Conservation (phyloP, 92 coral and sea anemone species). For the Siderastrea siderea region DNA sequence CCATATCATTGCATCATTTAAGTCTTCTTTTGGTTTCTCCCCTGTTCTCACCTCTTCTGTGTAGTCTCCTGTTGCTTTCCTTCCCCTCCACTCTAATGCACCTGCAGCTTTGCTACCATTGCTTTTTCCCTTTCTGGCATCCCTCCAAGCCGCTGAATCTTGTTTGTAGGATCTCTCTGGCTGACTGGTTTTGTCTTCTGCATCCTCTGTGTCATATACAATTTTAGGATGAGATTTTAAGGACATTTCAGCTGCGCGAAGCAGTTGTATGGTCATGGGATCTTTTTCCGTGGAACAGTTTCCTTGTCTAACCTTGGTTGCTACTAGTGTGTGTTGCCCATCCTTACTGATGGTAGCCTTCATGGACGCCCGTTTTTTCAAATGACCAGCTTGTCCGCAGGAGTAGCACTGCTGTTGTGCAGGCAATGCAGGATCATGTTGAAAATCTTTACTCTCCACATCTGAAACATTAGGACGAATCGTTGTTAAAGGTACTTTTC, state of each 20-base stretch:
- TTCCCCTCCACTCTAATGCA: constrained; percentile 9
- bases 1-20: constrained; percentile 36
- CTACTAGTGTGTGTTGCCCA: no score
- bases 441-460: constrained; percentile 11
- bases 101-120: constrained; percentile 26
- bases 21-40: background rate
- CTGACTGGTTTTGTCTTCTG: background rate
- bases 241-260: background rate
- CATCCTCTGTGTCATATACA: background rate
- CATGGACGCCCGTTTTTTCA: constrained; percentile 13
- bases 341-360: no score
- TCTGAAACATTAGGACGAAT: constrained; percentile 7
- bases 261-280: background rate
- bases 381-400: constrained; percentile 45
- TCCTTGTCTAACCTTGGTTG: background rate
- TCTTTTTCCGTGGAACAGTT: background rate
- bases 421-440: constrained; percentile 55
- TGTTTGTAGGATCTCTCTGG: background rate
- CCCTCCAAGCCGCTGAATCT: constrained; percentile 24
- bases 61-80: background rate
- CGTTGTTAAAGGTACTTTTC: no score
- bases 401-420: constrained; percentile 23
- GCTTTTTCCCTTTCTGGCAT: constrained; percentile 13
- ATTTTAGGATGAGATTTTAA: background rate
- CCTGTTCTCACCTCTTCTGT: background rate